Base-by-base conservation (phyloP, 1,140 invertebrate genomes). In the Drosophila sp. region DNA sequence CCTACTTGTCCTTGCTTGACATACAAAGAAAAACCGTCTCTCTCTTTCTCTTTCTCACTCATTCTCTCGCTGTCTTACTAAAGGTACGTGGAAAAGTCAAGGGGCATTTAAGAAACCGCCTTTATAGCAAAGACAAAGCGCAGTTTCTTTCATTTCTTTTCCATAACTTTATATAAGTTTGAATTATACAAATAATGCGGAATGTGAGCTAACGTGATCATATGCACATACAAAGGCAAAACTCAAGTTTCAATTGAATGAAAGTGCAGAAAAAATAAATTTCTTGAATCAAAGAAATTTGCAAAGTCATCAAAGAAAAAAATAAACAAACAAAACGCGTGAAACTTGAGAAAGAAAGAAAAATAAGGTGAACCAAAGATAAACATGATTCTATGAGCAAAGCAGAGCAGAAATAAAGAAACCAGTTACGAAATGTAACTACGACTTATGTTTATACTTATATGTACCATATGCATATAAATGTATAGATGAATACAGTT, bases 1-100 rank as follows among this genome's bases (percentile, higher is more conserved):
- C 13, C 34, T 62, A 51, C 46, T 51, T 62, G 59, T 62, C 59
- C 59, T 62, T 62, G 59, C 59, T 51, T 36, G 46, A 50, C 59
- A 50, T 48, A 53, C 50, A 53, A 53, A 53, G 50, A 53, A 32
- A 29, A 53, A 53, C 50, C 7, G 9, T 9, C 25, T 40, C 13
- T 40, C 13, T 0, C 18, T 40, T 11, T 21, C 51, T 54, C 14
- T 25, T n/a, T 13, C 0, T 13, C 46, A 2, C 46, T n/a, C 9
- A 13, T 18, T 25, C 3, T 32, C 46, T 16, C 8, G 9, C n/a
- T n/a, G n/a, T n/a, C 13, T 53, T 9, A 11, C 53, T 40, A 40
- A 40, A 56, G 53, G 36, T 18, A 18, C 32, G 16, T 34, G 29
- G 14, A 53, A 53, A 53, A 53, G 50, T 53, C 50, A 53, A 53